A percentile compares a stretch with the other conserved stretches of the same genome.
Conservation (phyloP, 1,140 invertebrate genomes). For the Neodiprion fabricii region DNA sequence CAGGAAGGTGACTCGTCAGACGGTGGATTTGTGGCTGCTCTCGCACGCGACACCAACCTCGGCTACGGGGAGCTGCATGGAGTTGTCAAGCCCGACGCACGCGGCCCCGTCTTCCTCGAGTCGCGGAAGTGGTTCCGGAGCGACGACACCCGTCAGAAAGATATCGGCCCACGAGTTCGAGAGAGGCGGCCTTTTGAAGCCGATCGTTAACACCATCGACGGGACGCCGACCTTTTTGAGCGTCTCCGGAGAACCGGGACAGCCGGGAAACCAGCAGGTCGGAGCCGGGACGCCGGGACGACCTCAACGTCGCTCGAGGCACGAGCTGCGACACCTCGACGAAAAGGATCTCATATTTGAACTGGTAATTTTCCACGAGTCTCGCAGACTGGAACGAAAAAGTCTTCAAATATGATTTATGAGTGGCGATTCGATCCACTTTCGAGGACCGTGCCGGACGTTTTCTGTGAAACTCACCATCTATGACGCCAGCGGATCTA, state of each 20-base stretch:
- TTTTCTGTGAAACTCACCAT: no score
- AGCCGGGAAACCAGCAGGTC: conserved; percentile 48
- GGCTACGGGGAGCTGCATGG: conserved; percentile 61
- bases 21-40: conserved; percentile 91
- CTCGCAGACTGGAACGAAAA: no score
- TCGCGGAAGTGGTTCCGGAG: conserved; percentile 75
- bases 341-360: conserved; percentile 96
- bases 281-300: conserved; percentile 60
- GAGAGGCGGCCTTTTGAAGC: conserved; percentile 86
- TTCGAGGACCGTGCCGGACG: no score
- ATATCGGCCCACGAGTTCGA: conserved; percentile 97
- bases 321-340: conserved; percentile 86
- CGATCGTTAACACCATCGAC: conserved; percentile 89
- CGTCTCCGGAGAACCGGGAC: conserved; percentile 55
- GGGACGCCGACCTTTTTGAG: conserved; percentile 89
- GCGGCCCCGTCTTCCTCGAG: conserved; percentile 54
- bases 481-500: background rate
- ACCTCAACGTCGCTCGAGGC: conserved; percentile 76
- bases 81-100: conserved; percentile 70
- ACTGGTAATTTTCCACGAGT: conserved; percentile 68
- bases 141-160: conserved; percentile 91
- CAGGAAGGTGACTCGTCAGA: conserved; percentile 90
- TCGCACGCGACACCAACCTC: conserved; percentile 79
- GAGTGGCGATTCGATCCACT: no score
- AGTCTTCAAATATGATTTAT: no score